Percentiles rank a stretch among this genome's conserved stretches.
Evolutionary conservation across 2,113 vertebrate species (phyloP).

Genomic region (Marmota flaviventris): DNA sequence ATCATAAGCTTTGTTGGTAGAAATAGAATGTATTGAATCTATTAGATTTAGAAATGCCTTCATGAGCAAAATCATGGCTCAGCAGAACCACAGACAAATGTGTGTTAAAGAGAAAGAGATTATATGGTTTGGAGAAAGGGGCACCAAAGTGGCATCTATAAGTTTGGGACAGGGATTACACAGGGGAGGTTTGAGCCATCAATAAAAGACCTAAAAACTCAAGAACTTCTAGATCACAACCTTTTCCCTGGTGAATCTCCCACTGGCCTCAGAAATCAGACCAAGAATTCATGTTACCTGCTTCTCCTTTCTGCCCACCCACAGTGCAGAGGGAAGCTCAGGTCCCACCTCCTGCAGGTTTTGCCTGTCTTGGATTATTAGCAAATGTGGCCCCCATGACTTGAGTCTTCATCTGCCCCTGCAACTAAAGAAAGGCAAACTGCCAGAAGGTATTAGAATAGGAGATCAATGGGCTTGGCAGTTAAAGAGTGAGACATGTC

Average conservation of each 20-base stretch:
- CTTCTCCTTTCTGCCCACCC: neutral
- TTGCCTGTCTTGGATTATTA: neutral
- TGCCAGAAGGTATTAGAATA: neutral
- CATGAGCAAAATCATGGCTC: constrained; percentile 45
- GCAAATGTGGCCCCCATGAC: neutral
- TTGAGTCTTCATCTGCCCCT: neutral
- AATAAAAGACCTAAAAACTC: constrained; percentile 26
- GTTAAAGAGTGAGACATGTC: neutral
- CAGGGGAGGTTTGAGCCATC: neutral
- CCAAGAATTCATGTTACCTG: constrained; percentile 13
- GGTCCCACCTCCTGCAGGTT: neutral
- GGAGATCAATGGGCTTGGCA: neutral
- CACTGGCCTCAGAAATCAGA: neutral
- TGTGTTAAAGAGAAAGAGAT: constrained; percentile 40
- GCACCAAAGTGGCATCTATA: neutral
- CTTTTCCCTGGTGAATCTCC: neutral
- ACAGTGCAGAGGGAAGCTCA: neutral
- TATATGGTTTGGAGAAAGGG: neutral
- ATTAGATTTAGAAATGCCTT: constrained; percentile 55
- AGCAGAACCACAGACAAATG: constrained; percentile 5
- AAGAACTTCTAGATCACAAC: neutral
- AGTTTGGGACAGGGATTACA: neutral
- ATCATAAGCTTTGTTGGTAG: constrained; percentile 39
- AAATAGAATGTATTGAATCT: constrained; percentile 55
- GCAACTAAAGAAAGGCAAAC: neutral